Evolutionary conservation across 2,113 vertebrate genomes (phyloP), one percentile per base, ranked within the genome.

Genomic region (Misgurnus mizolepis): DNA sequence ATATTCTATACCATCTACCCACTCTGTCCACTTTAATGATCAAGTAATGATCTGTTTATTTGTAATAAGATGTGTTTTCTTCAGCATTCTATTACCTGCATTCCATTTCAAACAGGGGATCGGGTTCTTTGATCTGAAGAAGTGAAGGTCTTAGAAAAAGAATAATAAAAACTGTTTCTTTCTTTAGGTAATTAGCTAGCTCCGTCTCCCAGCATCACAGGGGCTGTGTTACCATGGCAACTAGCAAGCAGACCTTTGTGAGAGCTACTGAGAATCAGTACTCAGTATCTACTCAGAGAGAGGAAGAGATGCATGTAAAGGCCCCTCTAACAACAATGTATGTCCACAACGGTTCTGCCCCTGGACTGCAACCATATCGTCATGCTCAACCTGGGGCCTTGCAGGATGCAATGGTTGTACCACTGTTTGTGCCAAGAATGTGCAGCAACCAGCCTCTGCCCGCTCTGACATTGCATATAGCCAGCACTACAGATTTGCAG

Each of bases 391-490:
- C 94, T 78, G 88, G 83, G 58, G 89, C 68, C 83, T 85, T 86
- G 84, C 91, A 0, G 86, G 87, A 90, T 47, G 65, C 89, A 3
- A 70, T 87, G 9, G 80, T 89, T 0, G 68, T 92, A 62, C 88
- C 88, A 70, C 85, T 92, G 80, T 82, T 91, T 18, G 18, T 91
- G 76, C 87, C 90, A 0, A 80, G 89, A 14, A 88, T 91, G 78
- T 86, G 83, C 80, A 67, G 88, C 80, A 92, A 95, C 82, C 92
- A 92, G 3, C 83, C 88, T 0, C 87, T 94, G 58, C 93, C 95
- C 0, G 89, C 94, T 0, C 85, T 97, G 55, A 95, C 95, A 0
- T 55, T 99, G 85, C 97, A 92, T 76, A 91, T 99, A 11, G 88
- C 96, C 49, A 91, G 94, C 0, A 85, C 94, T 7, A 82, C 96